These are phyloP conservation scores for Pachypeltis micranthus DNA, from an alignment of 1,140 invertebrate genomes.

Conservation along the genomic window DNA sequence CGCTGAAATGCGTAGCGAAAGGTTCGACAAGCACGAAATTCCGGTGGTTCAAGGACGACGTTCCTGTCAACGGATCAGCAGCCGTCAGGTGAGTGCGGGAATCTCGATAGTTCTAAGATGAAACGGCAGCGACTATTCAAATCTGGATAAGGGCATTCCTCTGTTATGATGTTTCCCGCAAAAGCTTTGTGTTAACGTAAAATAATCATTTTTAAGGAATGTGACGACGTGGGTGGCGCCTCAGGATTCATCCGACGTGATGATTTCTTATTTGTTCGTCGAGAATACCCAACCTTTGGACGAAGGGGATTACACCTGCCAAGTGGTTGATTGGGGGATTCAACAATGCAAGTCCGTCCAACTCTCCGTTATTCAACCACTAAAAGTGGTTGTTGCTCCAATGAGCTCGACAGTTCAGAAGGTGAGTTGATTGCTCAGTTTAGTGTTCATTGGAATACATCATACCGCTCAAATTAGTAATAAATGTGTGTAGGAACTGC, in stretches of 20 bases:
- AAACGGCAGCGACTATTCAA: no score
- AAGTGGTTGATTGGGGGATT: slow-evolving; percentile 56
- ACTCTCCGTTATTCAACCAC: slow-evolving; percentile 50
- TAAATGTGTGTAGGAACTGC: no score
- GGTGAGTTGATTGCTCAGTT: no score
- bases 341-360: slow-evolving; percentile 57
- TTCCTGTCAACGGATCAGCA: slow-evolving; percentile 55
- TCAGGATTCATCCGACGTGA: slow-evolving; percentile 50
- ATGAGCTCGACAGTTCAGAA: slow-evolving; percentile 59
- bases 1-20: slow-evolving; percentile 59
- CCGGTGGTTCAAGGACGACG: slow-evolving; percentile 67
- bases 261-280: slow-evolving; percentile 54
- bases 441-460: no score
- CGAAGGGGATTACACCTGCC: slow-evolving; percentile 58
- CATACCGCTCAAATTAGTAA: no score
- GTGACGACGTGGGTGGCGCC: slow-evolving; percentile 38
- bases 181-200: slow-evolving; percentile 3
- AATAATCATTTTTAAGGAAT: slow-evolving; percentile 33
- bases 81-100: slow-evolving; percentile 44
- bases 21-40: slow-evolving; percentile 60
- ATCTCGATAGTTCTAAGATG: no score
- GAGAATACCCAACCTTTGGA: slow-evolving; percentile 48
- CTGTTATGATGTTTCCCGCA: no score
- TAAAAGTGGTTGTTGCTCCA: slow-evolving; percentile 55
- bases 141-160: no score